These are phyloP conservation scores for Eumerus sabulonum DNA, from an alignment of 2,888 invertebrate genomes.

Conservation along the genomic window DNA sequence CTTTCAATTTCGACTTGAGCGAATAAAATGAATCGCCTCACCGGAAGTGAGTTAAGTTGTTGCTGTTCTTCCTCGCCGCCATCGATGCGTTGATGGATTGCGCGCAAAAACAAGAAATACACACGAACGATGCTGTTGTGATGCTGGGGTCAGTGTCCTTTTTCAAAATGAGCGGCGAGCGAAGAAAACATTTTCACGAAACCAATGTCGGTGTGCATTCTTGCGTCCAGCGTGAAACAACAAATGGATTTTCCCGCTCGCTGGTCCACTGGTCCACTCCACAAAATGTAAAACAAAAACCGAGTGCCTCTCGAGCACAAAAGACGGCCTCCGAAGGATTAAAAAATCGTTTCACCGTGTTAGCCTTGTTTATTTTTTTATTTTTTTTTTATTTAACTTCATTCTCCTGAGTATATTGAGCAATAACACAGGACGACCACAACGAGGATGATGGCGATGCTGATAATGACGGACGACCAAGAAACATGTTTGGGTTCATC, in stretches of 20 bases:
- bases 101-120: constrained; percentile 11
- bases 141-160: constrained; percentile 40
- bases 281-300: constrained; percentile 18
- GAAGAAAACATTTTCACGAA: constrained; percentile 21
- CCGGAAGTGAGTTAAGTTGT: constrained; percentile 52
- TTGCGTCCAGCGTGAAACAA: constrained; percentile 28
- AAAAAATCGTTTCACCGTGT: constrained; percentile 22
- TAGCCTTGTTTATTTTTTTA: too few species aligned
- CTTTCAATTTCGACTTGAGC: constrained; percentile 44
- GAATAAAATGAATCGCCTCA: constrained; percentile 32
- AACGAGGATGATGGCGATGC: constrained; percentile 22
- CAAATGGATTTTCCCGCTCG: constrained; percentile 5
- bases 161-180: background rate
- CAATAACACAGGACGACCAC: constrained; percentile 12
- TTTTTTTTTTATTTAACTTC: too few species aligned
- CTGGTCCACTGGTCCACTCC: constrained; percentile 19
- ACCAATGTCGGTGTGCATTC: constrained; percentile 45
- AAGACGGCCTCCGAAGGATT: constrained; percentile 41
- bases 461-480: constrained; percentile 22
- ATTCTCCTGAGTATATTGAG: too few species aligned
- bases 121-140: constrained; percentile 21
- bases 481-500: constrained; percentile 60
- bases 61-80: background rate
- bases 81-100: constrained; percentile 24
- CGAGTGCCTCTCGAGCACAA: background rate